These are phyloP conservation scores for Notolepis coatsorum DNA, from an alignment of 2,797 vertebrate species.

Conservation along the genomic window DNA sequence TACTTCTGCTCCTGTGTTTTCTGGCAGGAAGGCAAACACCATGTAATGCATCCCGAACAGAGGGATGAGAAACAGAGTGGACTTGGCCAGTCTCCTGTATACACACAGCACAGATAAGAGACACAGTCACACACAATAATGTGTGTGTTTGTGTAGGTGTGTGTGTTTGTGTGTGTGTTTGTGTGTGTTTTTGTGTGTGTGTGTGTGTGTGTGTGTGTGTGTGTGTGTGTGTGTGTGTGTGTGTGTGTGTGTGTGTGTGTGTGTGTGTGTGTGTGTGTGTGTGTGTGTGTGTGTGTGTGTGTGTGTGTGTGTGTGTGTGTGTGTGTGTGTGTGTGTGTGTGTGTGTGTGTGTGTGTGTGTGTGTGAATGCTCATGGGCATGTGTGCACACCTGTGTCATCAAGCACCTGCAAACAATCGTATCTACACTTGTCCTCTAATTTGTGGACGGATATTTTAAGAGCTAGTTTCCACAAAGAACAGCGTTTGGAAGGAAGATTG, in stretches of 20 bases:
- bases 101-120: not conserved
- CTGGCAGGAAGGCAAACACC: slow-evolving; percentile 93
- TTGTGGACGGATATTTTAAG: not conserved
- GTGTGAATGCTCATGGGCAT: not conserved
- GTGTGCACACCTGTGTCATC: not conserved
- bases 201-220: not conserved
- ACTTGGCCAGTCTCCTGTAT: slow-evolving; percentile 92
- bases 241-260: not conserved
- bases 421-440: too few relatives aligned
- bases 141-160: not conserved
- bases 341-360: not conserved
- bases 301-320: too few relatives aligned
- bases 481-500: too few relatives aligned
- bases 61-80: slow-evolving; percentile 95
- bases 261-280: not conserved
- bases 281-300: not conserved
- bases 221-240: not conserved
- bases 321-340: not conserved
- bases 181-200: too few relatives aligned
- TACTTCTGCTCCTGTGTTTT: slow-evolving; percentile 84
- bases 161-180: too few relatives aligned
- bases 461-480: too few relatives aligned
- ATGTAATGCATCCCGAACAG: slow-evolving; percentile 96
- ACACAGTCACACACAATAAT: not conserved
- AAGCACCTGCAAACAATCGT: too few relatives aligned